Percentiles rank a stretch among this genome's conserved stretches.
Conservation (phyloP, 1,140 invertebrate genomes). For the Drosophila tani region DNA sequence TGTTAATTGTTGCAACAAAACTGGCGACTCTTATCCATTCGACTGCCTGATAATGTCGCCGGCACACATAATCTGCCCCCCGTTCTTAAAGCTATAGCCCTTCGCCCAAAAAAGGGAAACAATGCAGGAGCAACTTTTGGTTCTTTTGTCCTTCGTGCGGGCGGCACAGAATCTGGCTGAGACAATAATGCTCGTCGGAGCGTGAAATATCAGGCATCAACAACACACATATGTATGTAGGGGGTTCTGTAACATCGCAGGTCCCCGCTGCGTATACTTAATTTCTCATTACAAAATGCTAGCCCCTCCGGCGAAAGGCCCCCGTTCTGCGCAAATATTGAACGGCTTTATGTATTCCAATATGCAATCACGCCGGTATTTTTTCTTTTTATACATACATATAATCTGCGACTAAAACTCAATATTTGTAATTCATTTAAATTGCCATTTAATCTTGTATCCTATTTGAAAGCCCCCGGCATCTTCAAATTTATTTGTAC, state of each 20-base stretch:
- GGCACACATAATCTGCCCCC: slow-evolving; percentile 21
- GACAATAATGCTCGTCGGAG: slow-evolving; percentile 43
- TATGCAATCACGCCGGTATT: slow-evolving; percentile 52
- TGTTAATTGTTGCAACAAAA: slow-evolving; percentile 74
- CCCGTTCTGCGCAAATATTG: slow-evolving; percentile 47
- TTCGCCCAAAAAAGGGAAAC: slow-evolving; percentile 7
- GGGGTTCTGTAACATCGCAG: background rate
- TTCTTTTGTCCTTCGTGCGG: slow-evolving; percentile 33
- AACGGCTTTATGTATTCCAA: slow-evolving; percentile 54
- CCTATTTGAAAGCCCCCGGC: slow-evolving; percentile 6
- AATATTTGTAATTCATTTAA: slow-evolving; percentile 80
- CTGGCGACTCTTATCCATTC: slow-evolving; percentile 35
- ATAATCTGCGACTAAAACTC: slow-evolving; percentile 41
- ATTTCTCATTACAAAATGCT: slow-evolving; percentile 48
- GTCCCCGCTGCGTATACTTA: slow-evolving; percentile 46
- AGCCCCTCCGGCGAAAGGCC: slow-evolving; percentile 11
- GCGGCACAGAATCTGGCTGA: slow-evolving; percentile 27
- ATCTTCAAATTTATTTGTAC: slow-evolving; percentile 19
- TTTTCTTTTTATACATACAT: slow-evolving; percentile 23
- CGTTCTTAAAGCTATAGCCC: slow-evolving; percentile 1
- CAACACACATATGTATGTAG: slow-evolving; percentile 21
- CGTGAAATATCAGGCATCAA: slow-evolving; percentile 52
- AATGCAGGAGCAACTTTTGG: slow-evolving; percentile 30
- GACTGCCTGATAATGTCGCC: slow-evolving; percentile 52
- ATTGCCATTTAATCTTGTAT: slow-evolving; percentile 33